Evolutionary conservation across 2,113 vertebrate genomes (phyloP), one percentile per base, ranked within the genome.

Genomic region (Edolisoma coerulescens): DNA sequence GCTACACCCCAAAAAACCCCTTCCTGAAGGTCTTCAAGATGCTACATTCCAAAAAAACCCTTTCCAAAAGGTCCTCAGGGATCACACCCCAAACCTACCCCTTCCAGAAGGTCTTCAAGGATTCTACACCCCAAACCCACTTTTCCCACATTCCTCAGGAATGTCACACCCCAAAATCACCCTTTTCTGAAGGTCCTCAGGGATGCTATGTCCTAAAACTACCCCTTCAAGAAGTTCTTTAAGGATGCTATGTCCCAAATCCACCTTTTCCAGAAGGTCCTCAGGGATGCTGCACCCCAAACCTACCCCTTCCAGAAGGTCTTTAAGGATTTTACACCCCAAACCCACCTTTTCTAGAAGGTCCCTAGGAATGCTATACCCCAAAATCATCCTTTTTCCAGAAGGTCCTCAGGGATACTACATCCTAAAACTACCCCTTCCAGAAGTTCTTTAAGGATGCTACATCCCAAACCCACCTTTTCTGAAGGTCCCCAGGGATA

Each of bases 41-140:
- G 20, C 37, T 42, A 27, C 37, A 52, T 6, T 35, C 22, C 35
- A 49, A 49, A 76, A 17, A 39, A 39, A 39, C 39, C 9, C 39
- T 41, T 85, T 16, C 11, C 14, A 3, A 3, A 42, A 56, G 22
- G 28, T 19, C 4, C 5, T 2, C 3, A 61, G 2, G 37, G 16
- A 74, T 73, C 11, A 24, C 21, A 45, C 13, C 23, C 18, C 3
- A 24, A 39, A 82, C 5, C 1, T 1, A n/a, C 13, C 16, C 1
- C 2, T 64, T 10, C 30, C 3, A 6, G 42, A 9, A n/a, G 32
- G 16, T 6, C 0, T 7, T 1, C 2, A 27, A 1, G 22, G 3
- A 42, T 64, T 3, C 9, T 3, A 37, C 23, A 49, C 30, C 11
- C 10, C 3, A 15, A 57, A 53, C 0, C 3, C 39, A n/a, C n/a